Evolutionary conservation across 64 coral and sea anemone genomes (phyloP).

Genomic region (Cladopsammia gracilis): DNA sequence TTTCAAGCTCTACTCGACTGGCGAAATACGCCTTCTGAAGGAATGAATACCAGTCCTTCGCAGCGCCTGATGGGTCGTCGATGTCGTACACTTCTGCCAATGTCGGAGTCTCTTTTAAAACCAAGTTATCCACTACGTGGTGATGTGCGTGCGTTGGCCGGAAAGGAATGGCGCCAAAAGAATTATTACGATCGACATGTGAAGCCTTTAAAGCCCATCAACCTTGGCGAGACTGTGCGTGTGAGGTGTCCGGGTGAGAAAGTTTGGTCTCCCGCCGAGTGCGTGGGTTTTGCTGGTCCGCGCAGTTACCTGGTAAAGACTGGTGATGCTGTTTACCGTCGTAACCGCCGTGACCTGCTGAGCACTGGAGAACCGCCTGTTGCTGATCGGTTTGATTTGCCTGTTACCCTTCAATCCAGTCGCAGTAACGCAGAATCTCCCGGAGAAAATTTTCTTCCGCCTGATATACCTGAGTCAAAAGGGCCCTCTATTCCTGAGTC

Average conservation of each 20-base stretch:
- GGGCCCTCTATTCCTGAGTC: no score
- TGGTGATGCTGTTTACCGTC: no score
- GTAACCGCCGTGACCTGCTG: no score
- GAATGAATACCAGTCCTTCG: slow-evolving; percentile 5
- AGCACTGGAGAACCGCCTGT: no score
- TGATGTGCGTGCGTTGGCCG: neutral
- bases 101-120: neutral
- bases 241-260: neutral
- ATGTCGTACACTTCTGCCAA: slow-evolving; percentile 1
- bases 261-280: neutral
- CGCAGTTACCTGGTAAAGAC: no score
- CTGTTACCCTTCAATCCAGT: no score
- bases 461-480: no score
- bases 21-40: neutral
- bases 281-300: no score
- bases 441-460: no score
- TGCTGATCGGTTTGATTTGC: no score
- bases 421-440: no score
- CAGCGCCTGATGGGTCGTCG: slow-evolving; percentile 25
- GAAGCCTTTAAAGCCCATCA: neutral
- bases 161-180: no score
- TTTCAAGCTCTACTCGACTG: slow-evolving; percentile 13
- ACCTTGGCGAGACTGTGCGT: neutral
- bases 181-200: neutral
- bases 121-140: neutral